Conservation (phyloP, 2,888 invertebrate genomes). For the Ypsolopha scabrella region DNA sequence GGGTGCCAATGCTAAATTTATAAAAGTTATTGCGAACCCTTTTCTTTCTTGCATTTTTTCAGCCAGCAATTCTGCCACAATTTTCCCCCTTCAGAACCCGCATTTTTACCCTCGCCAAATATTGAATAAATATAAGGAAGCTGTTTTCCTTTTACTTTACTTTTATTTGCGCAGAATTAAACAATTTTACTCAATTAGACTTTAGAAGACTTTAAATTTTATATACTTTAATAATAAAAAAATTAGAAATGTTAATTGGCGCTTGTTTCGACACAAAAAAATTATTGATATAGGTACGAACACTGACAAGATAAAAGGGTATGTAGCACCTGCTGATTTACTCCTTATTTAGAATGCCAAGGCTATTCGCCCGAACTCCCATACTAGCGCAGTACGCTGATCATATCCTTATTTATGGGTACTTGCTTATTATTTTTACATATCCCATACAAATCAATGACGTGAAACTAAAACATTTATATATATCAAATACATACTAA, state of each 20-base stretch:
- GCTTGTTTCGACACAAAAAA: background rate
- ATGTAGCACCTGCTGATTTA: background rate
- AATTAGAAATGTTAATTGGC: background rate
- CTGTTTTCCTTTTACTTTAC: background rate
- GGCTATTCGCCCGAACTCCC: no score
- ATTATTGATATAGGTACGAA: background rate
- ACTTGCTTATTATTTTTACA: no score
- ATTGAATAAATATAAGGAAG: background rate
- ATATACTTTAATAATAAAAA: background rate
- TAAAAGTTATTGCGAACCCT: slow-evolving; percentile 1
- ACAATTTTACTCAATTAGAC: background rate
- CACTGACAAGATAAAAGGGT: background rate
- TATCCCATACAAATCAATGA: no score
- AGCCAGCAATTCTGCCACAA: background rate
- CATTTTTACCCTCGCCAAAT: slow-evolving; percentile 1
- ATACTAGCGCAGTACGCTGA: no score
- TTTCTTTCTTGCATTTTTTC: background rate
- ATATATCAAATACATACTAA: no score
- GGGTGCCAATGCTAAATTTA: background rate
- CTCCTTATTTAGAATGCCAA: background rate
- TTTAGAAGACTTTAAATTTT: background rate
- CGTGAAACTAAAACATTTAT: no score
- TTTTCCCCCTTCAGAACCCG: background rate
- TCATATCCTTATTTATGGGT: no score
- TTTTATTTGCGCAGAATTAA: background rate